phyloP scores from a whole-genome alignment of 2,888 invertebrate genomes.

The Synergus gifuensis region DNA sequence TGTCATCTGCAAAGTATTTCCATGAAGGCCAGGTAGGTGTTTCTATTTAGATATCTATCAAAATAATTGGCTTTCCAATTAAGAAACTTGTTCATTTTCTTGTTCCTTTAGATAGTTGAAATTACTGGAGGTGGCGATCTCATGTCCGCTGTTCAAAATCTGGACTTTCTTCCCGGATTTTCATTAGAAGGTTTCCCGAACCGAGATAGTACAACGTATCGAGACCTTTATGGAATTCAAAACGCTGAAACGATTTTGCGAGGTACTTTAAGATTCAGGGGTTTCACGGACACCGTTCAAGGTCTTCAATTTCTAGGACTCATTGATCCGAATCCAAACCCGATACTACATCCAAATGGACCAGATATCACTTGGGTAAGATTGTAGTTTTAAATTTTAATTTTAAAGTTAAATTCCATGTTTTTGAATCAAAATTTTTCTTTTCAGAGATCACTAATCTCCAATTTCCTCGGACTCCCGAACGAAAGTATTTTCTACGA shows the following conservation, averaged over 20 bases:
- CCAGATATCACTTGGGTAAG: conserved; percentile 97
- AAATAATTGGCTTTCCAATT: not conserved
- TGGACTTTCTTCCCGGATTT: conserved; percentile 97
- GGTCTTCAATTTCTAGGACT: conserved; percentile 93
- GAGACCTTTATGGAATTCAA: conserved; percentile 91
- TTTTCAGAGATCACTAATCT: conserved; percentile 88
- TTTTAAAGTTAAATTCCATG: too few relatives aligned
- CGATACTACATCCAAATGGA: conserved; percentile 95
- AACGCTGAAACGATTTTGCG: conserved; percentile 93
- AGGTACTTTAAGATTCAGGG: conserved; percentile 95
- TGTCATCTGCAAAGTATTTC: conserved; percentile 93
- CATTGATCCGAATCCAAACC: conserved; percentile 90
- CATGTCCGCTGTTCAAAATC: conserved; percentile 87
- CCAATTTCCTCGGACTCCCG: conserved; percentile 90
- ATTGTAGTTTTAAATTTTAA: not conserved
- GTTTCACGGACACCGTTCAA: conserved; percentile 93
- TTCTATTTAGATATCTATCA: not conserved
- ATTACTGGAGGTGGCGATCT: conserved; percentile 93
- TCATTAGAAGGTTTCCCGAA: conserved; percentile 98
- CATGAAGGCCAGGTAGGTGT: conserved; percentile 85
- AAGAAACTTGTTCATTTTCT: not conserved
- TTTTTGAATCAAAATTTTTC: conserved; percentile 14
- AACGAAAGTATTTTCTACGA: conserved; percentile 94
- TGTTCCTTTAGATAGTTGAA: conserved; percentile 85
- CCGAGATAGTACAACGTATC: conserved; percentile 95